phyloP scores from a whole-genome alignment of 2,888 invertebrate genomes.

The Sicus ferrugineus region DNA sequence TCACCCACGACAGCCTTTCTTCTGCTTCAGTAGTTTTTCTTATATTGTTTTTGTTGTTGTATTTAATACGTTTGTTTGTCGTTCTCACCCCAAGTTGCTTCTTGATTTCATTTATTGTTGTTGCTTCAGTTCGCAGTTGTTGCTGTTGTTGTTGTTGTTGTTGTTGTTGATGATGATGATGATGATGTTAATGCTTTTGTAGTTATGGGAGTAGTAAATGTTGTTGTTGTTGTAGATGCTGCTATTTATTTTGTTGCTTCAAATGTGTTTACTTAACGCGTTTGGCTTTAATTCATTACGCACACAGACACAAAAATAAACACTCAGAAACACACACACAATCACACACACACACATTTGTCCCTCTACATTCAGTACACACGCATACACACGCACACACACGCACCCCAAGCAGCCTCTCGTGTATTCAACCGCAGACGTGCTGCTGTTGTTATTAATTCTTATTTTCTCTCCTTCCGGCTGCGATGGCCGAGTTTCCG shows the following conservation, averaged over 20 bases:
- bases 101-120: no score
- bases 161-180: neutral
- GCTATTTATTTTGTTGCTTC: conserved; percentile 10
- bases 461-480: conserved; percentile 4
- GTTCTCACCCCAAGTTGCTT: no score
- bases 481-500: neutral
- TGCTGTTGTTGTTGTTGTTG: neutral
- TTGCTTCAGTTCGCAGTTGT: neutral
- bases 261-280: neutral
- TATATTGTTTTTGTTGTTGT: no score
- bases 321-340: neutral
- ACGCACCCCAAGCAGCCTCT: neutral
- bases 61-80: no score
- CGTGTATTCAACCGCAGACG: neutral
- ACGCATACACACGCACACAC: neutral
- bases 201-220: neutral
- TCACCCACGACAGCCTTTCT: neutral
- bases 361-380: no score
- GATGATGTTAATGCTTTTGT: neutral
- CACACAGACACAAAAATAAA: neutral
- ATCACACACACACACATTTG: neutral
- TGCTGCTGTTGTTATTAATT: conserved; percentile 3
- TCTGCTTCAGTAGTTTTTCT: no score
- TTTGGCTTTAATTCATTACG: neutral
- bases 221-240: no score